Percentiles rank a stretch among this genome's conserved stretches.
Conservation (phyloP, 92 coral and sea anemone species). For the Plumapathes pennacea region DNA sequence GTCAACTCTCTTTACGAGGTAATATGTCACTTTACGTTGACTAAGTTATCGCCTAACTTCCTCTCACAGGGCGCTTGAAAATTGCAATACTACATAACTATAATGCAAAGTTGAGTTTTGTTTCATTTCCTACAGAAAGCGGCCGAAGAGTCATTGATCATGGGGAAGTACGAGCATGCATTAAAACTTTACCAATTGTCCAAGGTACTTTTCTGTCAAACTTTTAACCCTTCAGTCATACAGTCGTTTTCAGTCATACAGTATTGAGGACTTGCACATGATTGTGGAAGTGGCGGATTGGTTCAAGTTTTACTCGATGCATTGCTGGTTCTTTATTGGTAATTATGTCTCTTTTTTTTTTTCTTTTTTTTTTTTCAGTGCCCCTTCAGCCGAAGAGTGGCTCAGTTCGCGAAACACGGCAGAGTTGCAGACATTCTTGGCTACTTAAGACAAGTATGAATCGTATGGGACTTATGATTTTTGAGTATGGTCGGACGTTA, state of each 20-base stretch:
- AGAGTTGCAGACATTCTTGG: conserved; percentile 79
- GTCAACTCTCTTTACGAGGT: conserved; percentile 88
- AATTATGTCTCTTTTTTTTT: neutral
- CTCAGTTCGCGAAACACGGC: conserved; percentile 91
- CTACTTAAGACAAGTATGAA: conserved; percentile 86
- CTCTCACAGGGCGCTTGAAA: too few species aligned
- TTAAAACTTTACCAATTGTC: conserved; percentile 90
- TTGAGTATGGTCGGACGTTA: too few species aligned
- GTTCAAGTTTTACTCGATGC: too few species aligned
- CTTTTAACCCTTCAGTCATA: too few species aligned
- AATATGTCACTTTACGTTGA: too few species aligned
- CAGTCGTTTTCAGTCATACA: too few species aligned
- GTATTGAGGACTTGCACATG: neutral
- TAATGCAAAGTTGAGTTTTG: too few species aligned
- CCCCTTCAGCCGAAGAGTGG: conserved; percentile 75
- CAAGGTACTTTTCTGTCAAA: too few species aligned
- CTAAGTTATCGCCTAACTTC: too few species aligned
- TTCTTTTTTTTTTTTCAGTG: conserved; percentile 46
- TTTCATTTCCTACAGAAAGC: conserved; percentile 60
- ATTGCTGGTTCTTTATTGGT: neutral
- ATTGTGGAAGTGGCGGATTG: too few species aligned
- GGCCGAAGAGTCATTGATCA: conserved; percentile 77
- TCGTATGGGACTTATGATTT: too few species aligned
- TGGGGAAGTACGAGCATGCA: conserved; percentile 76
- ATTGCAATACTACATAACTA: too few species aligned